Evolutionary conservation across 2,113 vertebrate species (phyloP).

Genomic region (Ictidomys tridecemlineatus): DNA sequence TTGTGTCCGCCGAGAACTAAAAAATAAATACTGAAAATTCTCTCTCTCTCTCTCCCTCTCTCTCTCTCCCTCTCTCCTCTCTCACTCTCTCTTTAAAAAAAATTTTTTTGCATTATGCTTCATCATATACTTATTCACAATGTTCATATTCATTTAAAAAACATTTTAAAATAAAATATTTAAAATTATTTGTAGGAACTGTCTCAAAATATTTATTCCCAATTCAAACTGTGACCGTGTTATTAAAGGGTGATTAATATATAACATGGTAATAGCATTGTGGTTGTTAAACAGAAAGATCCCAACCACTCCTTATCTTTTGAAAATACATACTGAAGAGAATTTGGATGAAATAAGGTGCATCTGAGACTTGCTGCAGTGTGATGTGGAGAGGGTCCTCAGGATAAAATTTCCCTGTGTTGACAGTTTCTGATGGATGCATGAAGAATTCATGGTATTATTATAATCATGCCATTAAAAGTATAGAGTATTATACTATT

Average conservation of each 20-base stretch:
- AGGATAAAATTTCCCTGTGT: not conserved
- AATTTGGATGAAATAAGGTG: not conserved
- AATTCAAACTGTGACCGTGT: not conserved
- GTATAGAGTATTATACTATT: not conserved
- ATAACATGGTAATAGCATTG: not conserved
- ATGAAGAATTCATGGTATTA: not conserved
- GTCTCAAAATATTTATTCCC: not conserved
- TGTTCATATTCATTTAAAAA: not conserved
- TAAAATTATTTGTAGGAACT: not conserved
- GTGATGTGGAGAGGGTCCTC: not conserved
- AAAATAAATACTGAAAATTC: too few relatives aligned
- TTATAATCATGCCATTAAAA: not conserved
- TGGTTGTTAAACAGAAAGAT: not conserved
- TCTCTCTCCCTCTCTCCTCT: too few relatives aligned
- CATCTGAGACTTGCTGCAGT: not conserved
- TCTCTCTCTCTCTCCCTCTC: too few relatives aligned
- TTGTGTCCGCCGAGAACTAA: too few relatives aligned
- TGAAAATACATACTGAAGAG: not conserved
- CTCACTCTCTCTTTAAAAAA: too few relatives aligned
- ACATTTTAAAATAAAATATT: slow-evolving; percentile 3
- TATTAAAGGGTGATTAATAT: not conserved
- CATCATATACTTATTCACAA: not conserved
- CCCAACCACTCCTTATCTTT: not conserved
- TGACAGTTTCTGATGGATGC: not conserved
- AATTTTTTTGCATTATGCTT: not conserved